Conservation (phyloP, 2,888 invertebrate species). For the Parelbella ahira region DNA sequence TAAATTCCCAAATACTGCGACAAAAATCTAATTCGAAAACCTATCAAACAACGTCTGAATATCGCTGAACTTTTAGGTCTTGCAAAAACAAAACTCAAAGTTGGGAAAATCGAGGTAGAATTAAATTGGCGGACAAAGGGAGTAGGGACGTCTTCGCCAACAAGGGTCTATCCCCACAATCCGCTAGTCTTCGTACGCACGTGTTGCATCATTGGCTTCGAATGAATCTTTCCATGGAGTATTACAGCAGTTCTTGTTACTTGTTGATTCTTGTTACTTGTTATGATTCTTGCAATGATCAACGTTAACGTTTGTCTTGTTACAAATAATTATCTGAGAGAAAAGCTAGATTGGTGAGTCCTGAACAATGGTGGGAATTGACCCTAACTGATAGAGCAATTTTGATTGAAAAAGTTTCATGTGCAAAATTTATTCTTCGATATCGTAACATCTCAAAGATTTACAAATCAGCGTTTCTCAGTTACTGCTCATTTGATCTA, state of each 20-base stretch:
- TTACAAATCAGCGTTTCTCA: too few species aligned
- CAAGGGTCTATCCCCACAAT: neutral
- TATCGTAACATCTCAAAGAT: too few species aligned
- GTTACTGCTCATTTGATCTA: too few species aligned
- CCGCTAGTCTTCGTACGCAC: too few species aligned
- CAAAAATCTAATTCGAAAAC: neutral
- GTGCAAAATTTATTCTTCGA: conserved; percentile 3
- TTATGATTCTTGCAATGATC: too few species aligned
- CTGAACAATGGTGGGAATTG: neutral
- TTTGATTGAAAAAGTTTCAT: conserved; percentile 31
- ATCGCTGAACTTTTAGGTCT: conserved; percentile 1
- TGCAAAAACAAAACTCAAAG: conserved; percentile 2
- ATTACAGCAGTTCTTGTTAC: too few species aligned
- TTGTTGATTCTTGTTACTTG: too few species aligned
- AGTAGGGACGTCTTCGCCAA: neutral
- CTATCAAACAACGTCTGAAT: conserved; percentile 1
- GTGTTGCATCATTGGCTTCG: too few species aligned
- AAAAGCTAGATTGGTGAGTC: too few species aligned
- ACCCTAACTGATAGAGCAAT: conserved; percentile 23
- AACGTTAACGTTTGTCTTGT: too few species aligned
- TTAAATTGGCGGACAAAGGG: conserved; percentile 7
- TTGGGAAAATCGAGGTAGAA: neutral
- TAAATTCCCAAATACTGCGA: too few species aligned
- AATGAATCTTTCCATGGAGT: too few species aligned
- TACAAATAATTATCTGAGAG: neutral